These are phyloP conservation scores for Pseudomyrmex sp. DNA, from an alignment of 1,140 invertebrate species.

Conservation along the genomic window DNA sequence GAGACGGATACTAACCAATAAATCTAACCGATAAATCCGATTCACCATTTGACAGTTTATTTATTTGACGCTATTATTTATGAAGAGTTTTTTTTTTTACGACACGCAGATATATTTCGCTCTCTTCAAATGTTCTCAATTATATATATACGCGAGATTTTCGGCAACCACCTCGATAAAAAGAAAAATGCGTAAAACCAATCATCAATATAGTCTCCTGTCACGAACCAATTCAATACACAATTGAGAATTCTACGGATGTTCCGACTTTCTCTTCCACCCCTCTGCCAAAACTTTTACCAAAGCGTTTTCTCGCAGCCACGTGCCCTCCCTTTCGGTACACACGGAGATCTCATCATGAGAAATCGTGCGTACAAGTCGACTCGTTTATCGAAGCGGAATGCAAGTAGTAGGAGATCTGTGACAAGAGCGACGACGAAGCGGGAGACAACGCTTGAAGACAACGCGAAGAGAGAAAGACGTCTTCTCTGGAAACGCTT, in stretches of 20 bases:
- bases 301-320: conserved; percentile 14
- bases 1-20: too few species aligned
- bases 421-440: neutral
- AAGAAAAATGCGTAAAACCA: too few species aligned
- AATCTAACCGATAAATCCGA: too few species aligned
- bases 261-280: conserved; percentile 20
- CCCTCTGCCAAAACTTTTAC: neutral
- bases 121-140: neutral
- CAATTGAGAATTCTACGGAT: conserved; percentile 47
- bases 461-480: conserved; percentile 3
- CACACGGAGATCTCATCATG: conserved; percentile 14
- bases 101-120: too few species aligned
- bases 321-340: conserved; percentile 21
- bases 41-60: too few species aligned
- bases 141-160: too few species aligned
- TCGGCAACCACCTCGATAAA: too few species aligned
- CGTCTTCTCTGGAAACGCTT: neutral
- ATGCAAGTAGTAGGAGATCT: too few species aligned
- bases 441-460: conserved; percentile 19
- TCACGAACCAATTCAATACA: conserved; percentile 13
- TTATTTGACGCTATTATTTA: too few species aligned
- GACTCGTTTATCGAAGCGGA: conserved; percentile 16
- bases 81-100: too few species aligned
- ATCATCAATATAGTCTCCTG: conserved; percentile 16
- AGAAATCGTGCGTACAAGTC: conserved; percentile 44